Evolutionary conservation across 2,888 invertebrate species (phyloP).

Genomic region (Tenthredo notha): DNA sequence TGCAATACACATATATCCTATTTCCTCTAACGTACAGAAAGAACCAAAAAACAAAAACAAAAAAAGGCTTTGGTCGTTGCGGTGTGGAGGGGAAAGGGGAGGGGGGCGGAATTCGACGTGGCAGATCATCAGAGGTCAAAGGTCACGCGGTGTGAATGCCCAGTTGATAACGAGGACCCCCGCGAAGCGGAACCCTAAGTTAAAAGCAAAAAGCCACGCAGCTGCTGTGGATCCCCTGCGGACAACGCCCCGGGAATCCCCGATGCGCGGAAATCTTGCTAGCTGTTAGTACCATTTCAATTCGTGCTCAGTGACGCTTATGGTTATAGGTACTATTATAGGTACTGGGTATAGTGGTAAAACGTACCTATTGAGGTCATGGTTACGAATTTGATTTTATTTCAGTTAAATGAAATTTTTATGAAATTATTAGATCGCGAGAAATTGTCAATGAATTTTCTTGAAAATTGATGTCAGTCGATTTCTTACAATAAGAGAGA

Average conservation of each 20-base stretch:
- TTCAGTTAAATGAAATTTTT: not conserved
- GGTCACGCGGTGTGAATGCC: conserved; percentile 17
- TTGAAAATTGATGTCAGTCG: not conserved
- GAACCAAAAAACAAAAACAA: not conserved
- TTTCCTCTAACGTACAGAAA: not conserved
- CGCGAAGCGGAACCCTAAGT: conserved; percentile 13
- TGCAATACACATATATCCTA: not conserved
- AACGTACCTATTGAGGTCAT: not conserved
- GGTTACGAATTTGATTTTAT: not conserved
- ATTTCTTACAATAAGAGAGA: not conserved
- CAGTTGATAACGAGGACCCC: conserved; percentile 40
- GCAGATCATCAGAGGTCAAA: conserved; percentile 8
- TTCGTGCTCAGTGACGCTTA: conserved; percentile 34
- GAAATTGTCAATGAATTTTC: not conserved
- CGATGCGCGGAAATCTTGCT: conserved; percentile 36
- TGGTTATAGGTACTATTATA: not conserved
- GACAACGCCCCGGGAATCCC: conserved; percentile 46
- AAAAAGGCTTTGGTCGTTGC: not conserved
- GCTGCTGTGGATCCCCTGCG: conserved; percentile 44
- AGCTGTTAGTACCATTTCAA: conserved; percentile 43
- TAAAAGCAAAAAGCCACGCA: conserved; percentile 39
- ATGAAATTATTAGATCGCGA: not conserved
- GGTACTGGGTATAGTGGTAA: not conserved
- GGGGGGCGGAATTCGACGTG: not conserved
- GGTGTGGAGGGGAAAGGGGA: no score